phyloP scores from a whole-genome alignment of 1,140 invertebrate species.

The Bombus consobrinus region DNA sequence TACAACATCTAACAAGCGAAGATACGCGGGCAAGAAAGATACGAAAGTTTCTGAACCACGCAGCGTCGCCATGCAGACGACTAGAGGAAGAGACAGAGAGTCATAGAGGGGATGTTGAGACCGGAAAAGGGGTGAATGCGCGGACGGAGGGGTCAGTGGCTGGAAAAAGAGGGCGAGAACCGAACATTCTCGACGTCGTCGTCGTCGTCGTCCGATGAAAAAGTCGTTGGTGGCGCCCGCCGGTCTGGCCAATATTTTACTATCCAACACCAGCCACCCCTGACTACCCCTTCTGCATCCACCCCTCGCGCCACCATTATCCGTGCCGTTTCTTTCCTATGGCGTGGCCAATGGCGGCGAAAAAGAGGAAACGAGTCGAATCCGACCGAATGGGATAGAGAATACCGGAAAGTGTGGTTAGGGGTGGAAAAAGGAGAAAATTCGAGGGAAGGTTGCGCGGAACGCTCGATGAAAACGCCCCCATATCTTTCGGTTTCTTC shows the following conservation, averaged over 20 bases:
- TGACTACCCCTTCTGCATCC: not conserved
- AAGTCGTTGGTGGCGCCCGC: slow-evolving; percentile 70
- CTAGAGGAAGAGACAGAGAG: not conserved
- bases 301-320: slow-evolving; percentile 48
- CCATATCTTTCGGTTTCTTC: slow-evolving; percentile 45
- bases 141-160: not conserved
- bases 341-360: slow-evolving; percentile 25
- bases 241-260: slow-evolving; percentile 75
- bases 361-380: slow-evolving; percentile 29
- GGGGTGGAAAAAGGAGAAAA: not conserved
- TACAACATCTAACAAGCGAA: not conserved
- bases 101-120: not conserved
- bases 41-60: slow-evolving; percentile 45
- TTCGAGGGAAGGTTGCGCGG: slow-evolving; percentile 26
- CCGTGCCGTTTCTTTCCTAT: slow-evolving; percentile 48
- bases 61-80: slow-evolving; percentile 30
- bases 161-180: slow-evolving; percentile 23
- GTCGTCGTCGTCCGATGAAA: slow-evolving; percentile 62
- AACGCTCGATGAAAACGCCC: slow-evolving; percentile 59
- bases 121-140: not conserved
- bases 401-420: not conserved
- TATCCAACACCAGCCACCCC: slow-evolving; percentile 53
- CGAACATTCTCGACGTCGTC: slow-evolving; percentile 47
- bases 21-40: slow-evolving; percentile 19
- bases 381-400: not conserved